phyloP scores from a whole-genome alignment of 2,113 vertebrate species.

The Otus sunia region DNA sequence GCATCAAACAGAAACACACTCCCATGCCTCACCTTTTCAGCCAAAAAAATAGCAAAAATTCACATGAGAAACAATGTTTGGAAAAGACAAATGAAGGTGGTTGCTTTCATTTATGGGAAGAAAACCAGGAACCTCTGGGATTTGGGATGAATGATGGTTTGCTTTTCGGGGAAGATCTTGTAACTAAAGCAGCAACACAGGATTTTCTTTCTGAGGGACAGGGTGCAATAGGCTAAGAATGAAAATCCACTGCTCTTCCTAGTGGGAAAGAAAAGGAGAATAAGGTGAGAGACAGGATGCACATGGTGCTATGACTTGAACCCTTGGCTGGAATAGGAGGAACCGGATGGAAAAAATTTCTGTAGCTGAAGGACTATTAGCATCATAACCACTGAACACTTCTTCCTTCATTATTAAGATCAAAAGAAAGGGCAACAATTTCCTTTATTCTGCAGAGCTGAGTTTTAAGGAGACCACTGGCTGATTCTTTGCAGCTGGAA shows the following conservation, averaged over 20 bases:
- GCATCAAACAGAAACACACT: background rate
- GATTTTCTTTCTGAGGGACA: background rate
- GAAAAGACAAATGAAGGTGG: background rate
- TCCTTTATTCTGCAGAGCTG: background rate
- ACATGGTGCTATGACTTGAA: too few relatives aligned
- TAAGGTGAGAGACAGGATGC: background rate
- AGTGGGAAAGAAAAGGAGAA: background rate
- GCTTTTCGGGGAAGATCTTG: background rate
- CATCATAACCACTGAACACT: background rate
- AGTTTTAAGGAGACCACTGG: background rate
- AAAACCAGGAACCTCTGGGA: background rate
- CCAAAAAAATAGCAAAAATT: background rate
- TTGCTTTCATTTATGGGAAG: background rate
- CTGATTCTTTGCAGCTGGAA: constrained; percentile 19
- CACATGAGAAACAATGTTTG: background rate
- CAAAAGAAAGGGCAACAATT: background rate
- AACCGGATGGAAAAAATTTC: background rate
- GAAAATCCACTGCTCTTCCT: background rate
- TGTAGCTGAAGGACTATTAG: background rate
- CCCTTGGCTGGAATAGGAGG: background rate
- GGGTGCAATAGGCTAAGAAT: background rate
- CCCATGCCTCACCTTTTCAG: background rate
- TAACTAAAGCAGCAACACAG: background rate
- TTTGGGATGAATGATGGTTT: background rate
- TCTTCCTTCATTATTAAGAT: background rate